Evolutionary conservation across 2,888 invertebrate species (phyloP).

Genomic region (Napeogenes inachia): DNA sequence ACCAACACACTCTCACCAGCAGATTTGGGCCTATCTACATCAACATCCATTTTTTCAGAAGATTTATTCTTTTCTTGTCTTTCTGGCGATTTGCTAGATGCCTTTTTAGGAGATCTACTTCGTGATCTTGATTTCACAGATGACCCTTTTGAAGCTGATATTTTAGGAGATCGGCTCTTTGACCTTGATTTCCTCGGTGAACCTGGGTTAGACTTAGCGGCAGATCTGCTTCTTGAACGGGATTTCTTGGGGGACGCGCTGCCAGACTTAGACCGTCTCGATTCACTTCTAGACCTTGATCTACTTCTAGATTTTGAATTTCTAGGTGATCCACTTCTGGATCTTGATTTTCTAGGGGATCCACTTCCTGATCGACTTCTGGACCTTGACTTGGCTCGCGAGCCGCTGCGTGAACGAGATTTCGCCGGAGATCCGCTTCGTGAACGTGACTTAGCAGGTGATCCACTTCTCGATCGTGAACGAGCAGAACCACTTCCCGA

Average conservation of each 20-base stretch:
- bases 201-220: constrained; percentile 15
- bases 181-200: constrained; percentile 29
- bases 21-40: constrained; percentile 31
- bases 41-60: constrained; percentile 43
- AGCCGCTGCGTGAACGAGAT: constrained; percentile 37
- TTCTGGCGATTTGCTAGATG: constrained; percentile 34
- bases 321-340: constrained; percentile 33
- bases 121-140: constrained; percentile 26
- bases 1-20: constrained; percentile 21
- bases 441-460: constrained; percentile 31
- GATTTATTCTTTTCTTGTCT: constrained; percentile 31
- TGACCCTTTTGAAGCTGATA: constrained; percentile 6
- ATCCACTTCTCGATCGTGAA: constrained; percentile 42
- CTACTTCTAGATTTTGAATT: constrained; percentile 35
- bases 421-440: constrained; percentile 32
- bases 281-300: constrained; percentile 39
- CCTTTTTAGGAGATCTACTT: constrained; percentile 29
- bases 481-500: constrained; percentile 34
- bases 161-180: constrained; percentile 29
- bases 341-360: constrained; percentile 33
- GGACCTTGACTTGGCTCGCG: constrained; percentile 36
- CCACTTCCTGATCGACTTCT: constrained; percentile 41
- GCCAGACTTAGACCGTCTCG: constrained; percentile 36
- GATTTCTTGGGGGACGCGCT: constrained; percentile 38
- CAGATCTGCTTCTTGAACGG: constrained; percentile 28